A percentile compares a stretch with the other conserved stretches of the same genome.
Conservation (phyloP, 2,797 vertebrate genomes). For the Melanotaenia parkinsoni region DNA sequence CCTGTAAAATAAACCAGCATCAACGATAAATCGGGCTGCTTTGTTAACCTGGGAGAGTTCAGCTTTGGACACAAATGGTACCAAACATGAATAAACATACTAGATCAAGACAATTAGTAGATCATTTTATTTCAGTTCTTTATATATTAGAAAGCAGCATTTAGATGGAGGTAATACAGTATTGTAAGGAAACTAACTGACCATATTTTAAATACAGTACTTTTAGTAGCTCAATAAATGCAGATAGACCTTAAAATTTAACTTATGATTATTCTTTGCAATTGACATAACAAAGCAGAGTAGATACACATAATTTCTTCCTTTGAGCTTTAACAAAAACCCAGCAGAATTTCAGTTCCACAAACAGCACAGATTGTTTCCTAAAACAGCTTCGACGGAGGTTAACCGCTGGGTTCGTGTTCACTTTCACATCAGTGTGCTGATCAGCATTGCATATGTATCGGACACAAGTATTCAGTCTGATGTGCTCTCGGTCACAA, state of each 20-base stretch:
- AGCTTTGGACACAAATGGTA: neutral
- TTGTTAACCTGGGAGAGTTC: neutral
- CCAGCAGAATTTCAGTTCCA: neutral
- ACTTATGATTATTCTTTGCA: constrained; percentile 21
- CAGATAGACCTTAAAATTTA: constrained; percentile 26
- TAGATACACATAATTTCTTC: neutral
- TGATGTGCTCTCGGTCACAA: constrained; percentile 9
- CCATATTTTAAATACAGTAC: constrained; percentile 39
- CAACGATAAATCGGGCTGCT: constrained; percentile 47
- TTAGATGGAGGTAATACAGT: constrained; percentile 58
- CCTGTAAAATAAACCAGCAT: constrained; percentile 88
- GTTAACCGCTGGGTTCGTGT: neutral
- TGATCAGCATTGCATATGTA: constrained; percentile 46
- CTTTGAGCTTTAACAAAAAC: constrained; percentile 9
- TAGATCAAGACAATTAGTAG: constrained; percentile 25
- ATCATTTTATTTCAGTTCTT: constrained; percentile 71
- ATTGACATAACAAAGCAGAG: neutral
- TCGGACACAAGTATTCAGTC: constrained; percentile 32
- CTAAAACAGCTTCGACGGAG: neutral
- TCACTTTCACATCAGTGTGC: neutral
- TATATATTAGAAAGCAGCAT: constrained; percentile 54
- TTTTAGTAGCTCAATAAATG: constrained; percentile 5
- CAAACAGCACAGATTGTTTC: constrained; percentile 4
- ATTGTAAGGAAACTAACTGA: constrained; percentile 50
- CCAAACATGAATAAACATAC: constrained; percentile 14